Base-by-base conservation (phyloP, 1,140 invertebrate genomes). In the Drosophila arawakana region DNA sequence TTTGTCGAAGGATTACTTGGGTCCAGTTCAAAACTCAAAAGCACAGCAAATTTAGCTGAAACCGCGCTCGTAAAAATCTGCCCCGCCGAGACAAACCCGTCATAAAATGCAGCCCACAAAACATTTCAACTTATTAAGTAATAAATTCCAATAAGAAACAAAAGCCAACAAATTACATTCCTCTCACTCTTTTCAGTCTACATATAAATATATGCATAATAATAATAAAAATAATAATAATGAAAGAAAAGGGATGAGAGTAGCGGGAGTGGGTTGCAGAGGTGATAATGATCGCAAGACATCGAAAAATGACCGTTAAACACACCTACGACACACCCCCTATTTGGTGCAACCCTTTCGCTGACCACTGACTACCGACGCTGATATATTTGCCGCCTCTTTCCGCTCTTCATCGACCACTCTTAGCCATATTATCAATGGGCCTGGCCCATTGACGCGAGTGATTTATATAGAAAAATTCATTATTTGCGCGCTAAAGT, bases 231-330 rank as follows among this genome's bases (percentile, higher is more conserved):
- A 86, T 83, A 74, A 88, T 83, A 74, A 88, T 86, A 88, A 89
- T 73, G 76, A 78, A 25, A 13, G 35, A 30, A 5, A 2, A 2
- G 25, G 6, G 25, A 2, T 30, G 25, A 2, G 25, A 30, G 25
- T 30, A 30, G 25, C 4, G 25, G 25, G 30, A 21, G 2, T 10
- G 18, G 54, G 9, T 9, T 6, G 76, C 47, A 41, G 62, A 83
- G 83, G 80, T 89, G 83, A 88, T 88, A 88, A 88, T 60, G 84
- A 88, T 88, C 83, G 76, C 76, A 83, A 88, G 84, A 84, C 85
- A 89, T 89, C 85, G 84, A 89, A 74, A 89, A 88, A 88, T 84
- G 84, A 84, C 80, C 85, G 77, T 89, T 89, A 89, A 89, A 81
- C 85, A 89, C 81, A 89, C 83, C 84, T 89, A 85, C 70, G 35